Percentiles rank a stretch among this genome's conserved stretches.
These are phyloP conservation scores for Syndactyla subalaris DNA, from an alignment of 2,797 vertebrate genomes.

Conservation along the genomic window DNA sequence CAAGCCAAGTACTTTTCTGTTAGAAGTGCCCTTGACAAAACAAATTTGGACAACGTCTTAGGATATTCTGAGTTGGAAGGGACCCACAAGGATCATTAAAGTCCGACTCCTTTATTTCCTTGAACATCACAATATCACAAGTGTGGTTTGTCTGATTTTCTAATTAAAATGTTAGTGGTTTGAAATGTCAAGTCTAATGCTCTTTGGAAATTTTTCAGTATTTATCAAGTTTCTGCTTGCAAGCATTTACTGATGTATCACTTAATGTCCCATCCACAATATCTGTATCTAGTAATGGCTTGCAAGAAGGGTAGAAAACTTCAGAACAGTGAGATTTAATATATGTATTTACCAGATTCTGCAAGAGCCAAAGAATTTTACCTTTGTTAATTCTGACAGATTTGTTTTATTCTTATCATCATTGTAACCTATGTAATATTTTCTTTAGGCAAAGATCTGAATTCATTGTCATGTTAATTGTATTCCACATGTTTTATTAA, in stretches of 20 bases:
- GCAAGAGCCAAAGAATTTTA: background rate
- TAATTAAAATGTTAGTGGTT: background rate
- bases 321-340: background rate
- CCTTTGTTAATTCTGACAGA: background rate
- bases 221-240: background rate
- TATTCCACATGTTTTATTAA: background rate
- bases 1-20: background rate
- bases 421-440: background rate
- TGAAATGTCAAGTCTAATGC: background rate
- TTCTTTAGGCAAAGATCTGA: background rate
- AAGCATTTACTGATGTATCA: background rate
- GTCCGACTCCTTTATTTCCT: background rate
- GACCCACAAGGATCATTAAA: background rate
- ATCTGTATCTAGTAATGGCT: background rate
- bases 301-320: background rate
- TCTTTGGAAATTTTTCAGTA: background rate
- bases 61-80: background rate
- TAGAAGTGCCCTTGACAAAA: background rate
- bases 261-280: background rate
- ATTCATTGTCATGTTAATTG: background rate
- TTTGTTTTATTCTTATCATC: background rate
- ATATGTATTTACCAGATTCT: background rate
- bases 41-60: background rate
- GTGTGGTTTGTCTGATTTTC: background rate
- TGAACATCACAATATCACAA: background rate